These are phyloP conservation scores for Eclectus roratus DNA, from an alignment of 2,113 vertebrate genomes.

Conservation along the genomic window DNA sequence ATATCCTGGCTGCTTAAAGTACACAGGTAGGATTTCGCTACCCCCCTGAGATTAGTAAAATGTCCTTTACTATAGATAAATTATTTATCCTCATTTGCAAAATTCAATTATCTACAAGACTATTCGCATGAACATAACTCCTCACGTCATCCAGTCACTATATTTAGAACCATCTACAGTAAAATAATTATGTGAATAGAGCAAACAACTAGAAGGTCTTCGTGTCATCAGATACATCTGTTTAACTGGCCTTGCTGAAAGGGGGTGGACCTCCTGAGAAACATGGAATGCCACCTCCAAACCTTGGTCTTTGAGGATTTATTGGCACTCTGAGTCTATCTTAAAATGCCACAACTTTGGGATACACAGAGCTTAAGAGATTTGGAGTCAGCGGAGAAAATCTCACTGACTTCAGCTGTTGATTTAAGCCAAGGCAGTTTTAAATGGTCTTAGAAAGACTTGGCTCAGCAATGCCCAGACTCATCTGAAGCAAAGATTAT, in stretches of 20 bases:
- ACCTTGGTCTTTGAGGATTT: not conserved
- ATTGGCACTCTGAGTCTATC: not conserved
- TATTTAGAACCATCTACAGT: slow-evolving; percentile 39
- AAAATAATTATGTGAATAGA: slow-evolving; percentile 32
- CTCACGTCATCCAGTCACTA: slow-evolving; percentile 14
- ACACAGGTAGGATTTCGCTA: not conserved
- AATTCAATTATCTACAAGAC: not conserved
- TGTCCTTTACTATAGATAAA: not conserved
- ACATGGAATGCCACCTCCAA: not conserved
- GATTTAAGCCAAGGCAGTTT: not conserved
- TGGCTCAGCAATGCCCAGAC: not conserved
- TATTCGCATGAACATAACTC: slow-evolving; percentile 8
- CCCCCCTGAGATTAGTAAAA: not conserved
- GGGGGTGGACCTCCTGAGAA: not conserved
- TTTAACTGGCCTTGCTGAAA: not conserved
- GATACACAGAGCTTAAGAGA: not conserved
- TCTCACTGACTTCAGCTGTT: not conserved
- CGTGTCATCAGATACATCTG: not conserved
- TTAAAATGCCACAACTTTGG: not conserved
- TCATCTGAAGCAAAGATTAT: not conserved
- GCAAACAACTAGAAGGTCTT: slow-evolving; percentile 25
- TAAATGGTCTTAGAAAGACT: not conserved
- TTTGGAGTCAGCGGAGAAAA: not conserved
- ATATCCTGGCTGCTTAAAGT: not conserved
- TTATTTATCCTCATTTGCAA: slow-evolving; percentile 7